A percentile compares a stretch with the other conserved stretches of the same genome.
phyloP scores from a whole-genome alignment of 2,888 invertebrate species.

The Rhorus exstirpatorius region DNA sequence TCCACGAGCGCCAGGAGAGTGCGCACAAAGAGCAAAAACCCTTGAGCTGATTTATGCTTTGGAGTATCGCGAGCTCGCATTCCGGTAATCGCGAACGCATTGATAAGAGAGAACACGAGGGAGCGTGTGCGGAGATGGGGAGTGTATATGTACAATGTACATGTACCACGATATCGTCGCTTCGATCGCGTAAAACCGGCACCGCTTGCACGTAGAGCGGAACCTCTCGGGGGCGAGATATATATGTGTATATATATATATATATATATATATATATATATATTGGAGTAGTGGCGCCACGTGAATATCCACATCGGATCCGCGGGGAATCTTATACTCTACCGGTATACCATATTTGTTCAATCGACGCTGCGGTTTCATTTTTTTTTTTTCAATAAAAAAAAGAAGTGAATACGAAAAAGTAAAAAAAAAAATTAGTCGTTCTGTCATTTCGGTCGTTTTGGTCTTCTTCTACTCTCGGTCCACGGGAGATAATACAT shows the following conservation, averaged over 20 bases:
- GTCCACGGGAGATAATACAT: slow-evolving; percentile 15
- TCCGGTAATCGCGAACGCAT: slow-evolving; percentile 79
- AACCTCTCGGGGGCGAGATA: slow-evolving; percentile 40
- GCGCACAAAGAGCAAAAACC: slow-evolving; percentile 60
- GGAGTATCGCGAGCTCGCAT: slow-evolving; percentile 74
- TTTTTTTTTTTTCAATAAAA: slow-evolving; percentile 21
- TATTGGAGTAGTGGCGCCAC: slow-evolving; percentile 55
- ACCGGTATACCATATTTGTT: slow-evolving; percentile 33
- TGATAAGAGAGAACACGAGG: slow-evolving; percentile 75
- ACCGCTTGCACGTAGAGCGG: slow-evolving; percentile 64
- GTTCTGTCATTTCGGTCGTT: not conserved
- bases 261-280: slow-evolving; percentile 9
- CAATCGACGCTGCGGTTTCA: slow-evolving; percentile 24
- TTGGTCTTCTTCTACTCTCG: not conserved
- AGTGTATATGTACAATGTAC: slow-evolving; percentile 34
- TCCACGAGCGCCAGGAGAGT: not conserved
- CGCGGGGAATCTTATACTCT: slow-evolving; percentile 57
- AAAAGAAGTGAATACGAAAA: not conserved
- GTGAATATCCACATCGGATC: slow-evolving; percentile 49
- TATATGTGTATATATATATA: not conserved
- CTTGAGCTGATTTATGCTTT: slow-evolving; percentile 74
- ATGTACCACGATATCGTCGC: slow-evolving; percentile 59
- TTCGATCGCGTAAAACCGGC: slow-evolving; percentile 72
- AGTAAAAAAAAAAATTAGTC: not conserved
- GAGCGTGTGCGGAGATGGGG: slow-evolving; percentile 46